Evolutionary conservation across 2,888 invertebrate species (phyloP).

Genomic region (Chaetogeoica ovagalla): DNA sequence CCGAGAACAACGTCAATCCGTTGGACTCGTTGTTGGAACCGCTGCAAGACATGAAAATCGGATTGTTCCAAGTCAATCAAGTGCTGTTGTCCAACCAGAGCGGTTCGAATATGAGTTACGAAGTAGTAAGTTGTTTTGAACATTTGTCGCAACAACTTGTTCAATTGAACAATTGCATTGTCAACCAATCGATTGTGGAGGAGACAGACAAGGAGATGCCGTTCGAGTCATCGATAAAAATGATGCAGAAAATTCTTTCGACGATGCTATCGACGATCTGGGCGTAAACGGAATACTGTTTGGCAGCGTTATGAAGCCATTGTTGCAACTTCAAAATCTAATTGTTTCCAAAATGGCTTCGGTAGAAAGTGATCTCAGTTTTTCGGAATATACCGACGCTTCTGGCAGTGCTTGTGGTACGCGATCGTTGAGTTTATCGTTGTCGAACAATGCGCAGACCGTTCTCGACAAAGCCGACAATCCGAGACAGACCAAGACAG

Average conservation of each 20-base stretch:
- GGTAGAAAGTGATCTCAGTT: slow-evolving; percentile 44
- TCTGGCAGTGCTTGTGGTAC: slow-evolving; percentile 11
- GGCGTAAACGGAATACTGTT: slow-evolving; percentile 46
- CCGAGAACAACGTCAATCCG: slow-evolving; percentile 37
- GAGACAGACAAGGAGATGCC: slow-evolving; percentile 54
- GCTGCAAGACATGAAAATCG: slow-evolving; percentile 44
- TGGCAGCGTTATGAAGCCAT: slow-evolving; percentile 40
- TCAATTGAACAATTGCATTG: slow-evolving; percentile 53
- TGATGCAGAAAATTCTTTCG: slow-evolving; percentile 46
- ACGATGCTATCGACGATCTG: slow-evolving; percentile 36
- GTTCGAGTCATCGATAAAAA: slow-evolving; percentile 53
- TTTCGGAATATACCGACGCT: slow-evolving; percentile 38
- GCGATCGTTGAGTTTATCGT: slow-evolving; percentile 30
- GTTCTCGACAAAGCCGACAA: neutral
- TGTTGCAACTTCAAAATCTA: slow-evolving; percentile 39
- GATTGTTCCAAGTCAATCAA: slow-evolving; percentile 46
- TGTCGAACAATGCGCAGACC: slow-evolving; percentile 27
- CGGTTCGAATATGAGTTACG: slow-evolving; percentile 30
- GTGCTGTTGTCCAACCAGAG: slow-evolving; percentile 38
- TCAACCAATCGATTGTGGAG: slow-evolving; percentile 54
- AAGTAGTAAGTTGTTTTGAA: slow-evolving; percentile 41
- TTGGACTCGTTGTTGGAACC: slow-evolving; percentile 31
- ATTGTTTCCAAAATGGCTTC: slow-evolving; percentile 48
- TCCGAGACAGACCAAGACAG: neutral
- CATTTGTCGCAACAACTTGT: slow-evolving; percentile 49